These are phyloP conservation scores for Ricordea florida DNA, from an alignment of 92 coral and sea anemone genomes.

Conservation along the genomic window DNA sequence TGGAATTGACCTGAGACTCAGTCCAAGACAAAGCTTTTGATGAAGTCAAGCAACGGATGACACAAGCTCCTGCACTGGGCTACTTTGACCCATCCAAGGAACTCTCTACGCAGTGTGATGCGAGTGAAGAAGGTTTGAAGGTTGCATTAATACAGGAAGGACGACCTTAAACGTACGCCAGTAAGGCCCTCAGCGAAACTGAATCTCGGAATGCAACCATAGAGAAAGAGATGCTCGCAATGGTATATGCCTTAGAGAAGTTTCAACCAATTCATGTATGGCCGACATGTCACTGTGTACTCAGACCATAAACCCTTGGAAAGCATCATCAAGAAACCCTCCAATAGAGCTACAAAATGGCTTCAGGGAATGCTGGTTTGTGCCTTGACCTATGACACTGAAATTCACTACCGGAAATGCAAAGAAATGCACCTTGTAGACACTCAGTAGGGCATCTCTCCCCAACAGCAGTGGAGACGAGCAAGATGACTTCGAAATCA, in stretches of 20 bases:
- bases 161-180: conserved; percentile 1
- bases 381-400: background rate
- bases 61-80: conserved; percentile 31
- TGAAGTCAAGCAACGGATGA: conserved; percentile 24
- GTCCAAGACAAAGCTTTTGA: conserved; percentile 35
- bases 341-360: background rate
- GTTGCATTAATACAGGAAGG: conserved; percentile 8
- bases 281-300: background rate
- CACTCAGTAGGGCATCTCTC: background rate
- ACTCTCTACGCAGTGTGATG: conserved; percentile 36
- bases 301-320: conserved; percentile 13
- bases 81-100: conserved; percentile 33
- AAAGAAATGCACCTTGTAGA: background rate
- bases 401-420: background rate
- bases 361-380: background rate
- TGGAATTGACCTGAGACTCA: conserved; percentile 27
- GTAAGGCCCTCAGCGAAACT: background rate
- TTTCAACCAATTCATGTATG: conserved; percentile 6
- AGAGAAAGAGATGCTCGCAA: conserved; percentile 9
- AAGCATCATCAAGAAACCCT: conserved; percentile 4
- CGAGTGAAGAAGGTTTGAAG: conserved; percentile 23
- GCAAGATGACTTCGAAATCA: background rate
- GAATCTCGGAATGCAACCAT: conserved; percentile 1
- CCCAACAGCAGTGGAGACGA: background rate
- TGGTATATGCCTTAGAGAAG: background rate